Evolutionary conservation across 2,113 vertebrate species (phyloP).

Genomic region (Felis chaus): DNA sequence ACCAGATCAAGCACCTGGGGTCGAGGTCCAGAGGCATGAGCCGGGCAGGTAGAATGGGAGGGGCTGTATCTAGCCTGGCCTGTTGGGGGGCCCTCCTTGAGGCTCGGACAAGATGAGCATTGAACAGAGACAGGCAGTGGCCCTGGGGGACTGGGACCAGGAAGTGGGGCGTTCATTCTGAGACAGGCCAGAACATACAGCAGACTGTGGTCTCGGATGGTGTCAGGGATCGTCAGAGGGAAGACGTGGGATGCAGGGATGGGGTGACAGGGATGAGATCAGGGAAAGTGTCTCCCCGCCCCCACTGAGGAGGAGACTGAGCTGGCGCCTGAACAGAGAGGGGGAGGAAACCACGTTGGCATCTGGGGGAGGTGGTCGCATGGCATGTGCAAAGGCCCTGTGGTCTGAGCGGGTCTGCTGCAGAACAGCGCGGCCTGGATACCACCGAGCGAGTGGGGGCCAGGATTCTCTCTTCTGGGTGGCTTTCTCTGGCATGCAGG

Average conservation of each 20-base stretch:
- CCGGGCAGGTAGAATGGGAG: background rate
- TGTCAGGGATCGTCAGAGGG: fast-evolving
- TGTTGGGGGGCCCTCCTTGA: background rate
- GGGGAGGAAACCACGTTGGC: fast-evolving
- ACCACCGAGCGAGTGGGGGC: fast-evolving
- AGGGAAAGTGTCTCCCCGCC: background rate
- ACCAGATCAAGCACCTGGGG: background rate
- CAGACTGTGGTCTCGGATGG: fast-evolving
- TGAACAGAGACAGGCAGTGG: background rate
- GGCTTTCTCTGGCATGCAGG: background rate
- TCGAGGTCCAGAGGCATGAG: background rate
- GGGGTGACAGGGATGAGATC: fast-evolving
- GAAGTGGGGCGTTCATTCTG: background rate
- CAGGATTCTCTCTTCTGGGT: background rate
- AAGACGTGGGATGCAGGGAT: background rate
- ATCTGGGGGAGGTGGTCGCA: fast-evolving
- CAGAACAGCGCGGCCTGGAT: fast-evolving
- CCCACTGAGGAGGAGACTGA: background rate
- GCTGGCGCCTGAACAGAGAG: background rate
- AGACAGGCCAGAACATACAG: background rate
- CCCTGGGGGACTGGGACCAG: background rate
- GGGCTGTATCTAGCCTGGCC: no score
- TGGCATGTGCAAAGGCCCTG: background rate
- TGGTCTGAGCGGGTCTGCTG: background rate
- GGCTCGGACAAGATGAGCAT: background rate